A percentile compares a stretch with the other conserved stretches of the same genome.
phyloP scores from a whole-genome alignment of 2,888 invertebrate species.

The Sphecodes monilicornis region DNA sequence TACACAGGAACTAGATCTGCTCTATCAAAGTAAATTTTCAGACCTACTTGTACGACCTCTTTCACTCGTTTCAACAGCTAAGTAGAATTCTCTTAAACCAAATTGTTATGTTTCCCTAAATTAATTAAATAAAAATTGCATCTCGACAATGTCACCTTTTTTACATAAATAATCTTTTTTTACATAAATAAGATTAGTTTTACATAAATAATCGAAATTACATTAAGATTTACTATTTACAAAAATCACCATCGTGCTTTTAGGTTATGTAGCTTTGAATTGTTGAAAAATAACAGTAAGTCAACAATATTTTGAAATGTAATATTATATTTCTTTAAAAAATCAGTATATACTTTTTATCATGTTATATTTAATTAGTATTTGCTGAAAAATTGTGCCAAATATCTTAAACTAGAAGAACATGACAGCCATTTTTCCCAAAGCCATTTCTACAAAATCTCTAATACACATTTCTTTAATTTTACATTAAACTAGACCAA shows the following conservation, averaged over 20 bases:
- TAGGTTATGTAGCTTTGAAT: too few relatives aligned
- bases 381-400: too few relatives aligned
- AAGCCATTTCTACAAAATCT: too few relatives aligned
- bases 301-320: too few relatives aligned
- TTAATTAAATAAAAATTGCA: not conserved
- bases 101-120: not conserved
- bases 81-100: not conserved
- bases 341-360: not conserved
- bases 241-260: not conserved
- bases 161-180: too few relatives aligned
- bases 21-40: not conserved
- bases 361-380: too few relatives aligned
- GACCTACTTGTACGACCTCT: slow-evolving; percentile 18
- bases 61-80: not conserved
- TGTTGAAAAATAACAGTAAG: too few relatives aligned
- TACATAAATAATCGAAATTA: not conserved
- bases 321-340: not conserved
- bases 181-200: too few relatives aligned
- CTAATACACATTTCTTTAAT: too few relatives aligned
- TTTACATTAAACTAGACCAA: too few relatives aligned
- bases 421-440: not conserved
- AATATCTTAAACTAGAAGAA: not conserved
- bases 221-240: not conserved
- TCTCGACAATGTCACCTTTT: not conserved
- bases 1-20: slow-evolving; percentile 12